Evolutionary conservation across 2,113 vertebrate genomes (phyloP), one percentile per base, ranked within the genome.

Genomic region (Uropsilus gracilis): DNA sequence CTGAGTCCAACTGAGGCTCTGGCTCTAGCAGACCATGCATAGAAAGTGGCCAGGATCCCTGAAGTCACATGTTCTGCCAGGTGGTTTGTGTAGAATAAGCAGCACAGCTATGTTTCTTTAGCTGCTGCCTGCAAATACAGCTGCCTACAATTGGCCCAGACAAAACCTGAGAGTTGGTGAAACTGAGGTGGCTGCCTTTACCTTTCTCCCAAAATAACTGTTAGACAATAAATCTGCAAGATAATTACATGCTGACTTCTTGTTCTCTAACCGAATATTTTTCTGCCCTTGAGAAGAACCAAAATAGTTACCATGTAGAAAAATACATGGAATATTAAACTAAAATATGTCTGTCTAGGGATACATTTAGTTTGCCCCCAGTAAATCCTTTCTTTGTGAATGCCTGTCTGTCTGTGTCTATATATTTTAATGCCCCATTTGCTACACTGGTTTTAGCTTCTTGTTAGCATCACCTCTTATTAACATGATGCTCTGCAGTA

Each of bases 391-490:
- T 97, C 97, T 98, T 98, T 98, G 96, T 96, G 96, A 97, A 98
- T 97, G 98, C 97, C 91, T 96, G 96, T 96, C 97, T 98, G 98
- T 98, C 98, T 98, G 98, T n/a, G n/a, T n/a, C n/a, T 98, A 98
- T 98, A 98, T 97, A 97, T 98, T 98, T 98, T 97, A 98, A 98
- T 98, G 98, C 97, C 96, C 98, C 98, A 98, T 98, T 98, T 98
- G 98, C 98, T 98, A 96, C 97, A 97, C 98, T 98, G 98, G 98
- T 97, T 98, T 98, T 98, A 98, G 97, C 98, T 98, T 98, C 98
- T 98, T 98, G 98, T 98, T 98, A 98, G 98, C 95, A 98, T 98
- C 98, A 98, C 92, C 98, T 98, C 98, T 98, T 96, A 97, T 99
- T 98, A 99, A 96, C 89, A n/a, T 99, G 98, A 99, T 96, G 97